Evolutionary conservation across 1,140 invertebrate genomes (phyloP), one percentile per base, ranked within the genome.

Genomic region (Temnothorax longispinosus): DNA sequence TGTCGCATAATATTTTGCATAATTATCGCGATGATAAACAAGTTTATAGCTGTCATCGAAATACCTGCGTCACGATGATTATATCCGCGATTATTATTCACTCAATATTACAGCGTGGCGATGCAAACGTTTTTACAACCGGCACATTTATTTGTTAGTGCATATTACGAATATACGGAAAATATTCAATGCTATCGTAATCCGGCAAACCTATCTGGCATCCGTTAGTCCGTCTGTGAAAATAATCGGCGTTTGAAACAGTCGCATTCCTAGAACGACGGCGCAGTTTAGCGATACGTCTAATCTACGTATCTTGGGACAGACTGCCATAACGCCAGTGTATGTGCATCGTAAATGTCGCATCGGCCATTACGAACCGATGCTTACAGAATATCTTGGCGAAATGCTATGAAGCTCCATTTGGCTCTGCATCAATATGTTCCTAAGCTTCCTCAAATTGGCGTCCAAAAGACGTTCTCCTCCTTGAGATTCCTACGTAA

Each of bases 291-390:
- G 65, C 35, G 74, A 62, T 54, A 75, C 47, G 35, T 81, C 47
- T 81, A 71, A 74, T 60, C 67, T 74, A 47, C 11, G 21, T 35
- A 13, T 44, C 38, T 44, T 50, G 50, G 6, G 21, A 35, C 80
- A 50, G 54, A 32, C 62, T 41, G 38, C 50, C 54, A 50, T 50
- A 76, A 69, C 54, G 54, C 67, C 67, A 65, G 41, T 50, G 44
- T 74, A n/a, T 44, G 56, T 32, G 56, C 35, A 35, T 88, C 84
- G 58, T 88, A 88, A 88, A 86, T 72, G 84, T 80, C 87, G 21
- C 52, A 44, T 67, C 10, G 65, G 35, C 56, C 60, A 41, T 65
- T 69, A 86, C n/a, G 50, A 54, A 56, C 41, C 74, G 52, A 50
- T 56, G 82, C 50, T 87, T 76, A 52, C 54, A 15, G 81, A 72